phyloP scores from a whole-genome alignment of 2,113 vertebrate species.

The Sinosuthora webbiana region DNA sequence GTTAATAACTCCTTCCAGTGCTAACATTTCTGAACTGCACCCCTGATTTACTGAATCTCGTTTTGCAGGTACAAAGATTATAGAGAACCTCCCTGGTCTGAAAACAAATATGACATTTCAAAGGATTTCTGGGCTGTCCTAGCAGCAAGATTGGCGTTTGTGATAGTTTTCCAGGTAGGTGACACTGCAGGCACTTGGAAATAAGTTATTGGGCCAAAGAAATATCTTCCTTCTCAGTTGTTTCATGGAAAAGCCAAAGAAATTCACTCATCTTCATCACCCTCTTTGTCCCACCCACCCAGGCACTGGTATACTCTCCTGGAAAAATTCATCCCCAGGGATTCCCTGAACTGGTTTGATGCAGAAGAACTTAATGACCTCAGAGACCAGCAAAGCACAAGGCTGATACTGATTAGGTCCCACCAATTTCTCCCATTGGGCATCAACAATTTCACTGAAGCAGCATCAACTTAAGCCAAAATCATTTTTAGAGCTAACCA shows the following conservation, averaged over 20 bases:
- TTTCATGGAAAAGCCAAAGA: neutral
- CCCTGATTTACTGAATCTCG: neutral
- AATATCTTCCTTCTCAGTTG: neutral
- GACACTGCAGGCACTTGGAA: neutral
- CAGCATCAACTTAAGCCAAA: neutral
- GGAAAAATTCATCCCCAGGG: neutral
- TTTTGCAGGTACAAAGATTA: slow-evolving; percentile 92
- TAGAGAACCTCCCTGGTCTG: slow-evolving; percentile 90
- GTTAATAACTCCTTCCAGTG: neutral
- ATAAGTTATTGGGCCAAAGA: neutral
- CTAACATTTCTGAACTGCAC: neutral
- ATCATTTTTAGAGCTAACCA: neutral
- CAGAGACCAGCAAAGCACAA: neutral
- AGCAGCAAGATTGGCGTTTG: slow-evolving; percentile 90
- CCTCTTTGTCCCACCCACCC: neutral
- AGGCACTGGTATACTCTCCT: neutral
- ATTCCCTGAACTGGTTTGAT: neutral
- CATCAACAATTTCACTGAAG: neutral
- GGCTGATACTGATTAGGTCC: neutral
- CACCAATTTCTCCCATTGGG: neutral
- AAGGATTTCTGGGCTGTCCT: slow-evolving; percentile 96
- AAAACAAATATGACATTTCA: slow-evolving; percentile 88
- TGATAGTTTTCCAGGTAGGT: slow-evolving; percentile 93
- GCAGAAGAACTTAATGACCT: neutral
- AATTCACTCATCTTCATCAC: neutral